phyloP scores from a whole-genome alignment of 1,140 invertebrate species.

The Drosophila auraria region DNA sequence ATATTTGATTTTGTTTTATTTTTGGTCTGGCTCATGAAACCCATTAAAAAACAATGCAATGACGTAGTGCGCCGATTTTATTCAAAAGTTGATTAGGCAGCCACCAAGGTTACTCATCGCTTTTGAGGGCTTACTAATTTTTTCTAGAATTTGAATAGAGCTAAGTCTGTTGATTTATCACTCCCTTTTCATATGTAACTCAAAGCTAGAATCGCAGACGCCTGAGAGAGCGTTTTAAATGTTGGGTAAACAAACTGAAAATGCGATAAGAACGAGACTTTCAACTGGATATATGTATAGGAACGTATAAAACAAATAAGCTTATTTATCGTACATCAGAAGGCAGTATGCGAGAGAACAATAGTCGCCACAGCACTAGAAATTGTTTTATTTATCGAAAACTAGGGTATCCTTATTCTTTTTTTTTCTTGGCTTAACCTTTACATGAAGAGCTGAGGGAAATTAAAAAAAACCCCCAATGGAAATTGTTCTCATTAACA shows the following conservation, averaged over 20 bases:
- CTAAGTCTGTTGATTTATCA: conserved; percentile 22
- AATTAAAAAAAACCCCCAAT: too few relatives aligned
- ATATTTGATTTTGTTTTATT: conserved; percentile 20
- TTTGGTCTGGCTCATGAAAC: conserved; percentile 33
- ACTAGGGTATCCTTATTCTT: too few relatives aligned
- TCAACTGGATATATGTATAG: conserved; percentile 31
- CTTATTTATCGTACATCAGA: conserved; percentile 28
- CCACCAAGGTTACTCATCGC: conserved; percentile 10
- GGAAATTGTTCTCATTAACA: background rate
- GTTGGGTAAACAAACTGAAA: conserved; percentile 33
- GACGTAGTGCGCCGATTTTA: conserved; percentile 29
- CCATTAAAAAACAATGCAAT: conserved; percentile 24
- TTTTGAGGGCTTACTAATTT: conserved; percentile 12
- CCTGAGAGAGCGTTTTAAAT: conserved; percentile 27
- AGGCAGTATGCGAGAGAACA: conserved; percentile 11
- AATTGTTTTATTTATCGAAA: background rate
- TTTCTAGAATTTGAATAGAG: conserved; percentile 7
- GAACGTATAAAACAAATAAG: conserved; percentile 29
- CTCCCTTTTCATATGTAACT: conserved; percentile 5
- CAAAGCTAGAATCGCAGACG: conserved; percentile 6
- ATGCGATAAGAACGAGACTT: conserved; percentile 44
- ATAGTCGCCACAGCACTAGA: background rate
- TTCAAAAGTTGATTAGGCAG: conserved; percentile 19
- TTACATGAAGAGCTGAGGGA: background rate
- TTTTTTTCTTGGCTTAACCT: background rate